These are phyloP conservation scores for Stenoptilia bipunctidactyla DNA, from an alignment of 2,888 invertebrate species.

Conservation along the genomic window DNA sequence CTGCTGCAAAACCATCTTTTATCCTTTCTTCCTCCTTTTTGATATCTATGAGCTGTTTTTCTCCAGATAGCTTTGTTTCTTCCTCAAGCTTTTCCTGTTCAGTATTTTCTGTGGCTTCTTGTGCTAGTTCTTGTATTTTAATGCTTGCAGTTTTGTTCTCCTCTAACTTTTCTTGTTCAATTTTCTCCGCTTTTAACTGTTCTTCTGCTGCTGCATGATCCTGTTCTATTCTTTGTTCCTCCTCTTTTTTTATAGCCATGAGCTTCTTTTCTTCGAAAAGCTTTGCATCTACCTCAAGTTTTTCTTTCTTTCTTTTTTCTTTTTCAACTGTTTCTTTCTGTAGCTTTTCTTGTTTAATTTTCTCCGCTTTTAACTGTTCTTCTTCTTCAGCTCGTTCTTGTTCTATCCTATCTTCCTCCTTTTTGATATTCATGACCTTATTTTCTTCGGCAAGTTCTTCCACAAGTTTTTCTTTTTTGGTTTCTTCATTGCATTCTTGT, in stretches of 20 bases:
- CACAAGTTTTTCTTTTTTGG: conserved; percentile 8
- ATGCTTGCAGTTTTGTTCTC: too few relatives aligned
- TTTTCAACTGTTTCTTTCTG: neutral
- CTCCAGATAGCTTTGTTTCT: too few relatives aligned
- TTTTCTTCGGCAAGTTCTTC: conserved; percentile 16
- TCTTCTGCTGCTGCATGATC: too few relatives aligned
- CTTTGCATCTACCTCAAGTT: neutral
- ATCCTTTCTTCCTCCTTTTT: neutral
- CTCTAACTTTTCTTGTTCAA: too few relatives aligned
- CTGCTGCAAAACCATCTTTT: neutral
- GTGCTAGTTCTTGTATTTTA: too few relatives aligned
- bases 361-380: neutral
- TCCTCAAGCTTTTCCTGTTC: too few relatives aligned
- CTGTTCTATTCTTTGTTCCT: neutral
- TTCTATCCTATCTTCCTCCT: conserved; percentile 12
- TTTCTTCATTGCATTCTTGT: conserved; percentile 6
- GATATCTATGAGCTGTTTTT: too few relatives aligned
- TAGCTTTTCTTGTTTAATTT: neutral
- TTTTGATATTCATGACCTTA: conserved; percentile 12
- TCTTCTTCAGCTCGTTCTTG: conserved; percentile 10
- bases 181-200: too few relatives aligned
- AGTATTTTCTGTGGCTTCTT: too few relatives aligned
- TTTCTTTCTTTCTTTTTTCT: neutral
- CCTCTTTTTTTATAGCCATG: neutral
- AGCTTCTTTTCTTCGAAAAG: neutral